Base-by-base conservation (phyloP, 1,140 invertebrate genomes). In the Ectropis grisescens region DNA sequence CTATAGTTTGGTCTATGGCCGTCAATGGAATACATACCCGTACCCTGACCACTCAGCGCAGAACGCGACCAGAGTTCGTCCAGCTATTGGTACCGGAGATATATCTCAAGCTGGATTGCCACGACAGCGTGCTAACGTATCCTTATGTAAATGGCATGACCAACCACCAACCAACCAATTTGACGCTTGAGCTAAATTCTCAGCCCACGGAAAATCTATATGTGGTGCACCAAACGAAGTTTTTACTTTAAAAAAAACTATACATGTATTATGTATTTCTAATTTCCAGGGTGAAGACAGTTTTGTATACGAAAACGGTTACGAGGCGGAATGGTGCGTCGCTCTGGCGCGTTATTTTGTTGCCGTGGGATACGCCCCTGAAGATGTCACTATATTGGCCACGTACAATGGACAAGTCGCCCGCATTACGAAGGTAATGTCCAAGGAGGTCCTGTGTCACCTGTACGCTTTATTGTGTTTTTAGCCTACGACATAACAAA, bases 11-110 rank as follows among this genome's bases (percentile, higher is more conserved):
- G n/a, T n/a, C n/a, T n/a, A n/a, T n/a, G n/a, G n/a, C n/a, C n/a
- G n/a, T 78, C 1, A 88, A 88, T 42, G 79, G 84, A 0, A 50
- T 89, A 7, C 81, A 86, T 14, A 84, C 76, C 5, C 53, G 79
- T 1, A 71, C 79, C 0, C 65, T 90, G 0, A 65, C 72, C 13
- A 78, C 81, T 1, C 90, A 91, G 53, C 85, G 90, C 38, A 72
- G 90, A 23, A 91, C 91, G 89, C 59, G 89, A 7, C 84, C 84
- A 0, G 82, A 87, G 46, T 87, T 90, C 36, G 84, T 86, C 0
- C 51, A 72, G 4, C 66, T 91, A 0, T 71, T 91, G 1, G 80
- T 85, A n/a, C 88, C 89, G 0, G 54, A 54, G 0, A 86, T 91
- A 37, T 91, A 91, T 49, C 61, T 82, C 2, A 55, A 60, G n/a